Percentiles rank a stretch among this genome's conserved stretches.
Evolutionary conservation across 2,797 vertebrate genomes (phyloP).

Genomic region (Chromobotia macracanthus): DNA sequence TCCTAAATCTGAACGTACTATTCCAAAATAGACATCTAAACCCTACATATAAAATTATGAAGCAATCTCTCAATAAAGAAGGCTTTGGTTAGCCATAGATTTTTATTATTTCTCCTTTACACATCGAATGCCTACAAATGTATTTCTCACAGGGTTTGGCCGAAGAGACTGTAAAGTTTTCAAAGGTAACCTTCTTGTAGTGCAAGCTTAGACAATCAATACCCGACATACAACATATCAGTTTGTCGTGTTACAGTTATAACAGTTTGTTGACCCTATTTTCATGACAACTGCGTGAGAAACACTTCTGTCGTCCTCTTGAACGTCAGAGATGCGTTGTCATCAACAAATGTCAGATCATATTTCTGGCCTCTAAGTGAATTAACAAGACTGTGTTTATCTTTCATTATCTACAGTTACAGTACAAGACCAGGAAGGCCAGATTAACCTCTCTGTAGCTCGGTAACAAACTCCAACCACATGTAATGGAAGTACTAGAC

Average conservation of each 20-base stretch:
- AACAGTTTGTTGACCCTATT: not conserved
- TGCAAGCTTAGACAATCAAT: constrained; percentile 17
- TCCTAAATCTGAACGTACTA: constrained; percentile 8
- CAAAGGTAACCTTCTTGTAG: not conserved
- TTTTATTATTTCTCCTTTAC: not conserved
- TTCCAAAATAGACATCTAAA: constrained; percentile 22
- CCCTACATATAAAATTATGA: not conserved
- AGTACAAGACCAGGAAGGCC: not conserved
- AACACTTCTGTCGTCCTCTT: constrained; percentile 18
- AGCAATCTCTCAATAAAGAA: not conserved
- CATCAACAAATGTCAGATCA: constrained; percentile 13
- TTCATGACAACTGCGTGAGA: constrained; percentile 1
- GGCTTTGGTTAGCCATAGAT: not conserved
- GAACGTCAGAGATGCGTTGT: constrained; percentile 19
- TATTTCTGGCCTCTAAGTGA: constrained; percentile 8
- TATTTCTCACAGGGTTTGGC: not conserved
- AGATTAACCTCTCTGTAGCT: constrained; percentile 4
- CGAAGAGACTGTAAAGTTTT: not conserved
- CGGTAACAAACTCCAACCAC: not conserved
- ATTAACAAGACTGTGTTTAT: constrained; percentile 1
- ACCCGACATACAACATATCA: not conserved
- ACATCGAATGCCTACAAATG: not conserved
- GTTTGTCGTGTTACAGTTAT: too few relatives aligned
- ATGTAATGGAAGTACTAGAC: not conserved
- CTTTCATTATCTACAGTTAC: constrained; percentile 5